These are phyloP conservation scores for Pharmacophagus antenor DNA, from an alignment of 2,888 invertebrate species.

Conservation along the genomic window DNA sequence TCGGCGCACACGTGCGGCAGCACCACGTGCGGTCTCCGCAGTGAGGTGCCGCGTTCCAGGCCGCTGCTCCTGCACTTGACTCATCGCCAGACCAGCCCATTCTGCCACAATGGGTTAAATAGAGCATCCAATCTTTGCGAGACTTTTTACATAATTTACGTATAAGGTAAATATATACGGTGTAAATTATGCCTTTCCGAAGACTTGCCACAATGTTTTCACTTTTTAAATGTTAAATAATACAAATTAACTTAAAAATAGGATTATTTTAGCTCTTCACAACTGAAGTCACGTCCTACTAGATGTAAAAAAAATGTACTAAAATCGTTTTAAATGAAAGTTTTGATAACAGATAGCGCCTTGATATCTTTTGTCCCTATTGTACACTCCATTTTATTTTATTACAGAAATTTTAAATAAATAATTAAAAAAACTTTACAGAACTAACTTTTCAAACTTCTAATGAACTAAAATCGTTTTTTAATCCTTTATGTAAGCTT, in stretches of 20 bases:
- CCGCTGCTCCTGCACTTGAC: conserved; percentile 75
- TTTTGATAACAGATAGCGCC: background rate
- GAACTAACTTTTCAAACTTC: too few species aligned
- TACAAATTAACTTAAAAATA: background rate
- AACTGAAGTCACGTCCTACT: background rate
- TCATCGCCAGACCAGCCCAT: conserved; percentile 64
- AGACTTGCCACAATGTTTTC: background rate
- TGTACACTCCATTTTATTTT: too few species aligned
- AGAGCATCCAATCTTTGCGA: conserved; percentile 49
- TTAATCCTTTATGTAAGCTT: too few species aligned
- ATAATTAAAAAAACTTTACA: too few species aligned
- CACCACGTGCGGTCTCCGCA: conserved; percentile 67
- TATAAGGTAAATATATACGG: background rate
- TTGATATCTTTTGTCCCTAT: too few species aligned
- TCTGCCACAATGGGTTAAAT: conserved; percentile 65
- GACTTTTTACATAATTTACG: conserved; percentile 26
- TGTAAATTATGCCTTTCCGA: background rate
- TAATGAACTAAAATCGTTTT: too few species aligned
- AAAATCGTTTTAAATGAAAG: background rate
- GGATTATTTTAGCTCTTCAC: background rate
- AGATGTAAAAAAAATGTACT: background rate
- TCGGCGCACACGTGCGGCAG: conserved; percentile 60
- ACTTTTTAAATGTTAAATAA: background rate
- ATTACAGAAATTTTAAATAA: too few species aligned
- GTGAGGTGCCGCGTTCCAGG: conserved; percentile 70